Evolutionary conservation across 2,888 invertebrate species (phyloP), one percentile per base, ranked within the genome.

Genomic region (Meiosimyza platycephala): DNA sequence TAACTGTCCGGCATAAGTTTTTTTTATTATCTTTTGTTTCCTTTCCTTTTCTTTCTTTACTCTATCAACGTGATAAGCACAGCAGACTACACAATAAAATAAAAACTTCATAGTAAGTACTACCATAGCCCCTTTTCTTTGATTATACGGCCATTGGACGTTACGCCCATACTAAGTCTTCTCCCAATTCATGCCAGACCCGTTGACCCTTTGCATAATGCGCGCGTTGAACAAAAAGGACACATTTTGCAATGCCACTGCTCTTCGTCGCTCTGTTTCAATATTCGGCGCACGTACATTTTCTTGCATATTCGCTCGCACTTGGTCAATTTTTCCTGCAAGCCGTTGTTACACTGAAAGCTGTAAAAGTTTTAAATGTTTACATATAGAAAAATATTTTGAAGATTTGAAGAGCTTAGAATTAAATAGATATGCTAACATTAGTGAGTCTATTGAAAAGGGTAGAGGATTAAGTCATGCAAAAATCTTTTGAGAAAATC

Each of bases 271-370:
- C n/a, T 15, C 16, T 62, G 33, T n/a, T 62, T 55, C 40, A 1
- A 40, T 40, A 66, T 66, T 66, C 66, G 33, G 28, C 18, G 66
- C 66, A 66, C 66, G 66, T 66, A 55, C 55, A 40, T 16, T 51
- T 28, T 28, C 40, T 48, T 64, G 48, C 63, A 48, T 64, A 50
- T 47, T 16, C 63, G 63, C 48, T 16, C 50, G 48, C 63, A 48
- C 48, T 50, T 64, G 63, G 63, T 64, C 63, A 64, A 64, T 28
- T 64, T 64, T 28, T 64, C 4, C n/a, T 22, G 6, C 11, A 59
- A 33, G 40, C 28, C 15, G 6, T 59, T 33, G 40, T 59, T 28
- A 28, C 28, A 59, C 28, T 33, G 22, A 33, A 15, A 59, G 28
- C 1, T 18, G 9, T 18, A 1, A 18, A 3, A 6, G 4, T 28